Evolutionary conservation across 2,888 invertebrate species (phyloP), one percentile per base, ranked within the genome.

Genomic region (Diaprepes abbreviatus): DNA sequence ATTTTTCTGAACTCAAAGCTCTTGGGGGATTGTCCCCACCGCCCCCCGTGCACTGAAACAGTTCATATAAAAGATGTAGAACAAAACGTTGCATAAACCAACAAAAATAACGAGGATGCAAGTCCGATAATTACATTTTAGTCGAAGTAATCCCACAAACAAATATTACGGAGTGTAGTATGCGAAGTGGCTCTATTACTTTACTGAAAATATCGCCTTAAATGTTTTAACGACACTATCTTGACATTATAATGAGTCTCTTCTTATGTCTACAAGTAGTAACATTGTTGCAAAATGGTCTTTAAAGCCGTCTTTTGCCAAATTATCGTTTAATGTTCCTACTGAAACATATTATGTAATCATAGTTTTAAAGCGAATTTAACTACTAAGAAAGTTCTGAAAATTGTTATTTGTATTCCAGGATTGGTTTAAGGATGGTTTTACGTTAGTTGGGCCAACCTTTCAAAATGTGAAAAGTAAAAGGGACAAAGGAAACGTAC

Each of bases 261-360:
- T 43, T 43, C 43, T 58, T 43, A 28, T 58, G 43, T 43, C 58
- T 43, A 17, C 17, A 58, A 58, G 43, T 43, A 40, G 40, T 10
- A 38, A 58, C 58, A 40, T 31, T 58, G 58, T 40, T 28, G 58
- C 58, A 17, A 14, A 31, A 43, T 43, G 40, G 43, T 38, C 38
- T 38, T 28, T 58, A 31, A 31, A 58, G 43, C 17, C 55, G n/a
- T 6, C 16, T 43, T n/a, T 10, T 58, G 58, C 40, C 43, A 58
- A 58, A 58, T 43, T 40, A 31, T 38, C 43, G 43, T 43, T 58
- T 58, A 58, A 58, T 58, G 40, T 9, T 28, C 38, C 58, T 58
- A 16, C 9, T 14, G 17, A 38, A 58, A 58, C 43, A 31, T 58
- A 58, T 58, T 58, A 43, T 31, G 58, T 12, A 40, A 58, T 58